phyloP scores from a whole-genome alignment of 2,797 vertebrate genomes.

The Sebastes trivittatus region DNA sequence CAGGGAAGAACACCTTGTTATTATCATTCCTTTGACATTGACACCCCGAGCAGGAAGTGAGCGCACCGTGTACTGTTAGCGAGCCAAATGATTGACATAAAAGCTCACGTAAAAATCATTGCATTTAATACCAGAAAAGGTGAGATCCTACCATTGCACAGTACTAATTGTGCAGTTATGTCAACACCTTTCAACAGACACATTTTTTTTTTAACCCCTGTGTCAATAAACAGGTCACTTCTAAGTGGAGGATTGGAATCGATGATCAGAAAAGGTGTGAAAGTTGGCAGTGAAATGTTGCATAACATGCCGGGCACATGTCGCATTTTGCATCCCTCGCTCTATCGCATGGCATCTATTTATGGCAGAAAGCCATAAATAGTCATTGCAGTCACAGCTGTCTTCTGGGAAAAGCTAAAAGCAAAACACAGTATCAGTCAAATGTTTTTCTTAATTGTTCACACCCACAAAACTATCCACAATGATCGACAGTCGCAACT shows the following conservation, averaged over 20 bases:
- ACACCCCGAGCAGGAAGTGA: background rate
- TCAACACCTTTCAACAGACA: background rate
- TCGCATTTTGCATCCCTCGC: background rate
- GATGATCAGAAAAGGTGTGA: background rate
- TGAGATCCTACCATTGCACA: background rate
- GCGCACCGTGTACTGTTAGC: accelerated
- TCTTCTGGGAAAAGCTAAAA: slow-evolving; percentile 65
- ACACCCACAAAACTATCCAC: background rate
- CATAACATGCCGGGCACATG: background rate
- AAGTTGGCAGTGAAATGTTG: background rate
- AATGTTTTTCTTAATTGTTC: background rate
- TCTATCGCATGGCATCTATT: slow-evolving; percentile 48
- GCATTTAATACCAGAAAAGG: background rate
- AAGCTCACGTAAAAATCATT: background rate
- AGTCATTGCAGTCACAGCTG: slow-evolving; percentile 26
- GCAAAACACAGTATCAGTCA: slow-evolving; percentile 18
- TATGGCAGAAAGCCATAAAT: background rate
- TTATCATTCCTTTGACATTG: background rate
- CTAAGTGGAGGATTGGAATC: background rate
- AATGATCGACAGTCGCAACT: background rate
- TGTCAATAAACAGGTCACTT: background rate
- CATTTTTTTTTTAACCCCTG: background rate
- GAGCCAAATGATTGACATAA: background rate
- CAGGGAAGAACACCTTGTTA: background rate
- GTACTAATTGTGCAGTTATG: background rate